These are phyloP conservation scores for Watsonalla cultraria DNA, from an alignment of 2,888 invertebrate genomes.

Conservation along the genomic window DNA sequence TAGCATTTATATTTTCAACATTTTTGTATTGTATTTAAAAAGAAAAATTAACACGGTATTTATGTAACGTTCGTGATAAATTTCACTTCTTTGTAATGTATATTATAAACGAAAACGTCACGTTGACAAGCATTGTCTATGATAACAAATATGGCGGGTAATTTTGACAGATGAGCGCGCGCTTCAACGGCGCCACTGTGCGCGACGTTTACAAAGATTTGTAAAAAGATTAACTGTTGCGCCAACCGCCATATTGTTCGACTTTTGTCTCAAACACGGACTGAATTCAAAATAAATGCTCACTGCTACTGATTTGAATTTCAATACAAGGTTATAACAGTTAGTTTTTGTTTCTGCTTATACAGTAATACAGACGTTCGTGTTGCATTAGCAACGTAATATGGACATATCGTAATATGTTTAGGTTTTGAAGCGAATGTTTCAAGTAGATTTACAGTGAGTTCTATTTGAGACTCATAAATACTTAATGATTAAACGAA, in stretches of 20 bases:
- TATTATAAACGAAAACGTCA: background rate
- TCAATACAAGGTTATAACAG: conserved; percentile 68
- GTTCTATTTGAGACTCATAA: too few relatives aligned
- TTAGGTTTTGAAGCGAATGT: background rate
- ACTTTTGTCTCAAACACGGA: conserved; percentile 59
- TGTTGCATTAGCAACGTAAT: background rate
- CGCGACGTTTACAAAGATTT: background rate
- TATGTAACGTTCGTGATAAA: too few relatives aligned
- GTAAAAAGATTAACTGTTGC: conserved; percentile 68
- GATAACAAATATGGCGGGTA: conserved; percentile 54
- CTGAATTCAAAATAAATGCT: conserved; percentile 70
- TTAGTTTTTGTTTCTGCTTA: conserved; percentile 68
- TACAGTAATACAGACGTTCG: conserved; percentile 28
- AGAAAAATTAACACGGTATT: too few relatives aligned
- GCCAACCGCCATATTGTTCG: conserved; percentile 68
- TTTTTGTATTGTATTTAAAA: too few relatives aligned
- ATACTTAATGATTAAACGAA: too few relatives aligned
- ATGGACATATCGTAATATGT: background rate
- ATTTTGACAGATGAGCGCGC: conserved; percentile 68
- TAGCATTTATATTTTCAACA: too few relatives aligned
- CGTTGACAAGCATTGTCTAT: conserved; percentile 27
- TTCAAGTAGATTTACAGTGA: too few relatives aligned
- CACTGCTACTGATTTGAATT: conserved; percentile 74
- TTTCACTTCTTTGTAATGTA: too few relatives aligned
- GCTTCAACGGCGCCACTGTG: conserved; percentile 69